Percentiles rank a stretch among this genome's conserved stretches.
Conservation (phyloP, 2,797 vertebrate genomes). For the Philypnodon macrostomus region DNA sequence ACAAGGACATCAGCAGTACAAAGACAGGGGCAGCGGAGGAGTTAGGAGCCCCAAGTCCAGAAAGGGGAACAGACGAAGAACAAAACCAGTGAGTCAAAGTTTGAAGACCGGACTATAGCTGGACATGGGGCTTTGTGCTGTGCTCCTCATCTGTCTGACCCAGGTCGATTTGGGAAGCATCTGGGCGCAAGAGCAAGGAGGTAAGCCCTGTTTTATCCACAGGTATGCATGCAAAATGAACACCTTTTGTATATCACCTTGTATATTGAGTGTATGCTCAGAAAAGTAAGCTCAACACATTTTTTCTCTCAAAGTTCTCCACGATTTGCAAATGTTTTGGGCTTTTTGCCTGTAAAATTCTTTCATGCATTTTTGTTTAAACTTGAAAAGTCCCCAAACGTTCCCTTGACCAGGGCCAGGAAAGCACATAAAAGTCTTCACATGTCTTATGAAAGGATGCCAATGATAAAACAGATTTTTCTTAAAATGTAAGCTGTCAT, state of each 20-base stretch:
- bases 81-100: constrained; percentile 50
- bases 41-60: constrained; percentile 40
- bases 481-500: background rate
- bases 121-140: constrained; percentile 78
- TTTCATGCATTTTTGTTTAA: constrained; percentile 6
- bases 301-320: constrained; percentile 11
- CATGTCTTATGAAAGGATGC: constrained; percentile 17
- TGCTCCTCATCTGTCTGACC: constrained; percentile 80
- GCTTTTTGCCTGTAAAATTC: constrained; percentile 8
- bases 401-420: constrained; percentile 25
- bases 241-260: constrained; percentile 5
- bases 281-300: constrained; percentile 1
- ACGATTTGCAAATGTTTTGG: background rate
- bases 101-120: constrained; percentile 50
- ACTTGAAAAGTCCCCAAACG: constrained; percentile 25
- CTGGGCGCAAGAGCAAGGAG: constrained; percentile 71
- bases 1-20: constrained; percentile 27
- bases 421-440: constrained; percentile 31
- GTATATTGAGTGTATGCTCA: background rate
- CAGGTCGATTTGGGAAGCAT: constrained; percentile 76
- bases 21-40: constrained; percentile 57
- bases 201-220: constrained; percentile 59
- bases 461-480: constrained; percentile 8
- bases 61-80: constrained; percentile 32
- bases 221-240: constrained; percentile 22